phyloP scores from a whole-genome alignment of 92 coral and sea anemone genomes.

The Heliopora coerulea region DNA sequence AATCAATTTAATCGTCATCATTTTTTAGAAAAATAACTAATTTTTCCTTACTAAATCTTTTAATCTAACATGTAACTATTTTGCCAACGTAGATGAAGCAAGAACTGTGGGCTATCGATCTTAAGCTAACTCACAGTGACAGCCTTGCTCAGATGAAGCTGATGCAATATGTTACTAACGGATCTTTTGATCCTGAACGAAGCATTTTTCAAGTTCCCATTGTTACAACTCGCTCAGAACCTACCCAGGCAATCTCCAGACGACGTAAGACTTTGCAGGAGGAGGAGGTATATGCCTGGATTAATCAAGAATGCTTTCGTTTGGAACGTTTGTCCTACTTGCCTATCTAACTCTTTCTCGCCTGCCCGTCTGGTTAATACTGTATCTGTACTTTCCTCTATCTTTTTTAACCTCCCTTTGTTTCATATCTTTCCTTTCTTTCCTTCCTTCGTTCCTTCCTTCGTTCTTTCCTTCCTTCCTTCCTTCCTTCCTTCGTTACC shows the following conservation, averaged over 20 bases:
- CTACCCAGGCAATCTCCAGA: constrained; percentile 58
- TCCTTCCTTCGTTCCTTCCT: background rate
- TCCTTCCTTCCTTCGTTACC: too few relatives aligned
- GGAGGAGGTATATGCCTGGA: constrained; percentile 65
- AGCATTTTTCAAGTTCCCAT: constrained; percentile 87
- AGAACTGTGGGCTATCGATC: constrained; percentile 87
- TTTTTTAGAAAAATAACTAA: too few relatives aligned
- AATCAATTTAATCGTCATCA: too few relatives aligned
- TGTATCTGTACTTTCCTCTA: too few relatives aligned
- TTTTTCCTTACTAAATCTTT: background rate
- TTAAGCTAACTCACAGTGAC: constrained; percentile 88
- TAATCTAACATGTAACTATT: constrained; percentile 11
- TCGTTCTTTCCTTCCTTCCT: background rate
- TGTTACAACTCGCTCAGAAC: constrained; percentile 63
- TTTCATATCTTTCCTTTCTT: background rate
- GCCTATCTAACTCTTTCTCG: too few relatives aligned
- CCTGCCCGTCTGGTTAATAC: too few relatives aligned
- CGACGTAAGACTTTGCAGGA: constrained; percentile 70
- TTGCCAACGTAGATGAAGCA: constrained; percentile 57
- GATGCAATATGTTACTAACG: constrained; percentile 86
- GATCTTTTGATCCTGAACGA: constrained; percentile 58
- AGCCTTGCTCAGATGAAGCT: constrained; percentile 89
- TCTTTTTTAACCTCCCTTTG: too few relatives aligned
- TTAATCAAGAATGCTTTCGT: too few relatives aligned
- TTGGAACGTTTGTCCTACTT: too few relatives aligned